These are phyloP conservation scores for Minunthozetes semirufus DNA, from an alignment of 2,888 invertebrate genomes.

Conservation along the genomic window DNA sequence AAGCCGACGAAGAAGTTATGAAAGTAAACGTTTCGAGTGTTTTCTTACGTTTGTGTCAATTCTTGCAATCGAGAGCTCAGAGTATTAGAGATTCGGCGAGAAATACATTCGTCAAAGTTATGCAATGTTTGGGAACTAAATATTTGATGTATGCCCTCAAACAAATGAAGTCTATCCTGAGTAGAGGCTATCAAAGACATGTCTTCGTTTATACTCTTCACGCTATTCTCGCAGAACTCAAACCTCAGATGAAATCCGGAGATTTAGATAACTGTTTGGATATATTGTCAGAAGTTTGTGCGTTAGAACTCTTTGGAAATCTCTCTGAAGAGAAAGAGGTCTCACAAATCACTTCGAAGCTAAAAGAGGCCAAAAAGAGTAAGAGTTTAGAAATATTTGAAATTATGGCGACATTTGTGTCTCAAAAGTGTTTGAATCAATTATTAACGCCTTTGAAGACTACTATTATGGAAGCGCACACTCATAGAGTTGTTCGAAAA, in stretches of 20 bases:
- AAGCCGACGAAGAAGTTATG: conserved; percentile 58
- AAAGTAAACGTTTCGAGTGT: conserved; percentile 71
- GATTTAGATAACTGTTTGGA: conserved; percentile 73
- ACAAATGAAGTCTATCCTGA: conserved; percentile 71
- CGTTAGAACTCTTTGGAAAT: conserved; percentile 71
- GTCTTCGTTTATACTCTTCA: conserved; percentile 84
- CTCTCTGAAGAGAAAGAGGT: conserved; percentile 88
- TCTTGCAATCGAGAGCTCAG: conserved; percentile 77
- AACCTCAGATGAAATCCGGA: conserved; percentile 61
- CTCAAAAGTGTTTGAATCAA: conserved; percentile 66
- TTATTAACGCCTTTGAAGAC: conserved; percentile 74
- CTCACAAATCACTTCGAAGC: conserved; percentile 67
- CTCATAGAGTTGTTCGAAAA: conserved; percentile 70
- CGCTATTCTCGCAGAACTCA: conserved; percentile 66
- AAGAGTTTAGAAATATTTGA: conserved; percentile 80
- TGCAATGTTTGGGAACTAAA: conserved; percentile 71
- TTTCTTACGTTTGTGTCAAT: conserved; percentile 70
- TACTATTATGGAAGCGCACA: conserved; percentile 63
- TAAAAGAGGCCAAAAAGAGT: conserved; percentile 55
- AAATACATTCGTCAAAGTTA: conserved; percentile 85
- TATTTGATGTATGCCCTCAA: conserved; percentile 69
- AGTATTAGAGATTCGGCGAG: conserved; percentile 76
- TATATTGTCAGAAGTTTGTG: conserved; percentile 62
- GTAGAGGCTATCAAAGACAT: conserved; percentile 85
- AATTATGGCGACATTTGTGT: conserved; percentile 70